Conservation (phyloP, 2,888 invertebrate genomes). For the Molorchus minor region DNA sequence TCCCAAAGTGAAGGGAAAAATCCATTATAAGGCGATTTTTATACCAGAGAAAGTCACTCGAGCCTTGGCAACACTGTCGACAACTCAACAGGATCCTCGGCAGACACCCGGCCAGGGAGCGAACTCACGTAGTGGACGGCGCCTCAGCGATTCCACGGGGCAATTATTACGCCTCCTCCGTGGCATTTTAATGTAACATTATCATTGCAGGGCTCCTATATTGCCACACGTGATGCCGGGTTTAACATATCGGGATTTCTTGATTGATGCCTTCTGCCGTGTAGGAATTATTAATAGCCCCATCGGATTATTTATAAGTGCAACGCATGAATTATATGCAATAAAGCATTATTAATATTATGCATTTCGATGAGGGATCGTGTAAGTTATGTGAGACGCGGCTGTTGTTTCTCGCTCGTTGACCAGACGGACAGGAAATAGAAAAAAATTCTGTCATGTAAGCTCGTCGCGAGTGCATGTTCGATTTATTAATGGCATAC, state of each 20-base stretch:
- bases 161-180: constrained; percentile 46
- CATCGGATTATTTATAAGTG: background rate
- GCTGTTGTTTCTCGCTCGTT: no score
- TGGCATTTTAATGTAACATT: constrained; percentile 47
- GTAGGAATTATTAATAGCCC: constrained; percentile 5
- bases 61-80: constrained; percentile 23
- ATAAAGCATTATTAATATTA: no score
- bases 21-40: no score
- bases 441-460: no score
- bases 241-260: constrained; percentile 23
- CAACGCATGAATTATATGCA: constrained; percentile 3
- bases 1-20: no score
- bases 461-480: no score
- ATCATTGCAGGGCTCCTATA: constrained; percentile 36
- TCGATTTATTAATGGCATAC: no score
- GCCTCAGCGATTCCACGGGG: constrained; percentile 48
- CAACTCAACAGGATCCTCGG: constrained; percentile 34
- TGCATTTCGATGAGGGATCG: no score
- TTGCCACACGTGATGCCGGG: constrained; percentile 28
- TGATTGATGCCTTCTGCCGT: constrained; percentile 13
- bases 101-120: constrained; percentile 36
- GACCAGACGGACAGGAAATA: no score
- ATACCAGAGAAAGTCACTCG: no score
- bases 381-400: no score
- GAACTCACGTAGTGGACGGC: constrained; percentile 48